Conservation (phyloP, 1,140 invertebrate species). For the Popillia japonica region DNA sequence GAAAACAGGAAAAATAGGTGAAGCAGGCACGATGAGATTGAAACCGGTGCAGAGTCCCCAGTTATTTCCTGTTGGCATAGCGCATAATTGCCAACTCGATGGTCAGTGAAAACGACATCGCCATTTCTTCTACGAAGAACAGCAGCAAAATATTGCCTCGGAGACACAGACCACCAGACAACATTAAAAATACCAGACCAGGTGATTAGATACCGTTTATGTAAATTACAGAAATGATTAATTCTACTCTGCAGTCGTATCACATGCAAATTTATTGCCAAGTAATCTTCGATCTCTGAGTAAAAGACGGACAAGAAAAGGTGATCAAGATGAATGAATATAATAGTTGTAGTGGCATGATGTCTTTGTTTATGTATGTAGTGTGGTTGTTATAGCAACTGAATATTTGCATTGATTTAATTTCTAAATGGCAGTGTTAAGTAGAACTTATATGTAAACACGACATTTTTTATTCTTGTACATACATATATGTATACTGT, state of each 20-base stretch:
- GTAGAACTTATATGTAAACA: too few species aligned
- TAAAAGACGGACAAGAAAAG: constrained; percentile 6
- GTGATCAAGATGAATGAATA: constrained; percentile 2
- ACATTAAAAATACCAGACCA: constrained; percentile 17
- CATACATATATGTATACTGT: too few species aligned
- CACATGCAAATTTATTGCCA: constrained; percentile 27
- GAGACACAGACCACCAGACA: constrained; percentile 16
- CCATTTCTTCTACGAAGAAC: neutral
- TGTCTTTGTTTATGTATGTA: too few species aligned
- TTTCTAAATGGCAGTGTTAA: too few species aligned
- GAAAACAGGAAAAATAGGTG: constrained; percentile 1
- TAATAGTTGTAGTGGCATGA: neutral
- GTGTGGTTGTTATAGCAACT: too few species aligned
- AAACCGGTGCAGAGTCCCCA: neutral
- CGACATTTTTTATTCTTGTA: too few species aligned
- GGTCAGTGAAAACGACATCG: constrained; percentile 16
- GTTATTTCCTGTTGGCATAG: constrained; percentile 24
- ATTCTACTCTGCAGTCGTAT: constrained; percentile 10
- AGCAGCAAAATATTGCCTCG: constrained; percentile 13
- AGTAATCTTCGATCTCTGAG: constrained; percentile 21
- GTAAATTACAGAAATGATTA: constrained; percentile 24
- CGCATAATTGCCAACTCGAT: constrained; percentile 21
- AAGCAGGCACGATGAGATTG: neutral
- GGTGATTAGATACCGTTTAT: constrained; percentile 32
- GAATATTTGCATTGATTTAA: too few species aligned